Conservation (phyloP, 2,797 vertebrate genomes). For the Pipistrellus nathusii region DNA sequence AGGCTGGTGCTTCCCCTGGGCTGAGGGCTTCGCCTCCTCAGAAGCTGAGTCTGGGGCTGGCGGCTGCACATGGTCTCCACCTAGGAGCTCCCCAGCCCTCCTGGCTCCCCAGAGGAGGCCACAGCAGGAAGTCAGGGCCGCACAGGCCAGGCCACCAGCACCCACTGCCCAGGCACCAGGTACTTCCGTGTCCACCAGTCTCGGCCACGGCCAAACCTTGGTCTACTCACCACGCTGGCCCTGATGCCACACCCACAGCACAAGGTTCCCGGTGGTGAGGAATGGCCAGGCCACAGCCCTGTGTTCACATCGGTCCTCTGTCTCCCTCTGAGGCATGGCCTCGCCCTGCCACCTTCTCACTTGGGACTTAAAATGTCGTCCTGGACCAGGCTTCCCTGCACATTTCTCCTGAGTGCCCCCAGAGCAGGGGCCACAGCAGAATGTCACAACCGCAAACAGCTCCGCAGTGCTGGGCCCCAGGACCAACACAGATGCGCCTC, state of each 20-base stretch:
- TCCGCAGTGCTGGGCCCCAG: background rate
- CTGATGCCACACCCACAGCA: rapidly evolving
- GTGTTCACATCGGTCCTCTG: background rate
- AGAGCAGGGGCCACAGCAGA: background rate
- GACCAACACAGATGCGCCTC: background rate
- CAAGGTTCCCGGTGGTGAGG: background rate
- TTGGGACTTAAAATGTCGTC: background rate
- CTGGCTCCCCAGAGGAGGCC: background rate
- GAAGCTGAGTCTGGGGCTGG: background rate
- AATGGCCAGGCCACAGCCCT: background rate
- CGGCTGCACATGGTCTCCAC: no score
- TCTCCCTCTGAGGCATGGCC: background rate
- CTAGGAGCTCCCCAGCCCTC: background rate
- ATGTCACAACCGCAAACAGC: background rate
- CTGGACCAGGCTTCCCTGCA: background rate
- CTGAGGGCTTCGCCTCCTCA: background rate
- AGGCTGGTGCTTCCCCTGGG: background rate
- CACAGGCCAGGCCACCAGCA: background rate
- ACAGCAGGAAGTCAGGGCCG: no score
- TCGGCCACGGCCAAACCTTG: background rate
- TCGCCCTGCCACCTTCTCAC: background rate
- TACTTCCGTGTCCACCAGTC: background rate
- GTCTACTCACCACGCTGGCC: rapidly evolving
- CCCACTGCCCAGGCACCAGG: background rate
- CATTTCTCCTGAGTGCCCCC: background rate